Evolutionary conservation across 2,797 vertebrate genomes (phyloP), one percentile per base, ranked within the genome.

Genomic region (Serranus cabrilla): DNA sequence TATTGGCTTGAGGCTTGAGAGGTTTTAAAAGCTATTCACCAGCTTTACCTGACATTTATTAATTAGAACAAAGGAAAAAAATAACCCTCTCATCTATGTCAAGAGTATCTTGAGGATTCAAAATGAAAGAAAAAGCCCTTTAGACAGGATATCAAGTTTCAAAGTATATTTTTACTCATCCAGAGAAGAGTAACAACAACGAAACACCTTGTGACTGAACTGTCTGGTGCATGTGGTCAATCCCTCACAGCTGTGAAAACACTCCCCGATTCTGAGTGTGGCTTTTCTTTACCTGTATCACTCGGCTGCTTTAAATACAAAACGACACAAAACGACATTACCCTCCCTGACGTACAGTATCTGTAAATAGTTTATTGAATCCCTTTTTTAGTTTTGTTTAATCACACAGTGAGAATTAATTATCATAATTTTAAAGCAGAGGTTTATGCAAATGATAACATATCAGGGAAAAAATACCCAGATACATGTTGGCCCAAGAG

Each of bases 171-270:
- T 47, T 11, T 17, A 37, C 34, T 71, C 49, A 51, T 25, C 58
- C 23, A 69, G 40, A 73, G 43, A 61, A 76, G n/a, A 80, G 52
- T 11, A 50, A 14, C 42, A 58, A 47, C 21, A 63, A 46, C 14
- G 8, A 65, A 74, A 60, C 62, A 80, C 55, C 64, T 46, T 60
- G 13, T 54, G 62, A 68, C 3, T 71, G 42, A 7, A 42, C 43
- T 2, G n/a, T 46, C 47, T 66, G 62, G 17, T 43, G 16, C 47
- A 60, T 54, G 73, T 46, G 67, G 37, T 74, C 58, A 20, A 64
- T 70, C 51, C 66, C 75, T 52, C 49, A 47, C 78, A 81, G 75
- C 83, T 83, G 72, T 79, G 52, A 74, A 88, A 88, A 84, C 81
- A 86, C 47, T 59, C 68, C 55, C 25, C 21, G 62, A 54, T 67